A percentile compares a stretch with the other conserved stretches of the same genome.
Conservation (phyloP, 2,797 vertebrate genomes). For the Dallia pectoralis region DNA sequence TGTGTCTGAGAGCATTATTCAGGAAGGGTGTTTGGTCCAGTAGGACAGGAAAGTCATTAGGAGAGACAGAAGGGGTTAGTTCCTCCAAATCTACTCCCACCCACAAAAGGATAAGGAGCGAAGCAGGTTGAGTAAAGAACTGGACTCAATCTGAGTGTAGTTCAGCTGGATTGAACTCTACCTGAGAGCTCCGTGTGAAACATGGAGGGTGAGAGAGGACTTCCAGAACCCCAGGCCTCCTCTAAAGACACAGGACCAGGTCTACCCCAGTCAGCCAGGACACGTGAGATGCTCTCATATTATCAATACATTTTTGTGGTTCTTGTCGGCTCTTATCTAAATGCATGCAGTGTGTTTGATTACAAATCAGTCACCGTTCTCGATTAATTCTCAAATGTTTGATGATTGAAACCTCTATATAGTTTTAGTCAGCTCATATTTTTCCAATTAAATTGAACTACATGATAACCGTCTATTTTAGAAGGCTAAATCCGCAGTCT, state of each 20-base stretch:
- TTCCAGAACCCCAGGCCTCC: neutral
- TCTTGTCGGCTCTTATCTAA: neutral
- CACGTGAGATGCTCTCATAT: conserved; percentile 16
- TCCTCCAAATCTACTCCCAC: neutral
- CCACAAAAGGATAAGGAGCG: neutral
- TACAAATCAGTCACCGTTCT: neutral
- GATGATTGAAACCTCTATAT: neutral
- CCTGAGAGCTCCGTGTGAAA: neutral
- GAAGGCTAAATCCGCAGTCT: neutral
- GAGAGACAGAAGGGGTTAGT: conserved; percentile 26
- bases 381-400: neutral
- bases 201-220: conserved; percentile 2
- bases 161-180: neutral
- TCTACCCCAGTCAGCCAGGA: neutral
- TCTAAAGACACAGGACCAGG: neutral
- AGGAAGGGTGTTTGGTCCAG: conserved; percentile 43
- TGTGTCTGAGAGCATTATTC: conserved; percentile 10
- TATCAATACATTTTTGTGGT: neutral
- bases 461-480: neutral
- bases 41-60: conserved; percentile 35
- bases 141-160: neutral
- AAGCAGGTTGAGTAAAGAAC: neutral
- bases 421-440: neutral
- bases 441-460: neutral
- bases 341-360: neutral